Evolutionary conservation across 64 coral and sea anemone species (phyloP).

Genomic region (Montipora sp.): DNA sequence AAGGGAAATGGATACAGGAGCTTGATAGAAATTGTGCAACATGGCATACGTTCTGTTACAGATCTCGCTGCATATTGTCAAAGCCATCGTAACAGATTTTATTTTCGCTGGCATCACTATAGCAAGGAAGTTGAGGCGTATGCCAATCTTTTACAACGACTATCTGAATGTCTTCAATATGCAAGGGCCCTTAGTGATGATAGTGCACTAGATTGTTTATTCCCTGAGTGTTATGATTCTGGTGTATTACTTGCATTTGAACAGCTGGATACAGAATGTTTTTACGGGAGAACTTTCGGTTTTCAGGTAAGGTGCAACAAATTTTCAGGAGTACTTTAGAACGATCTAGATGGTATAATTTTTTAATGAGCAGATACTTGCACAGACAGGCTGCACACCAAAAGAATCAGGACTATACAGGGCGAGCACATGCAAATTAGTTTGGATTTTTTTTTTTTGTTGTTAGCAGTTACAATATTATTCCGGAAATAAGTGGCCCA

Average conservation of each 20-base stretch:
- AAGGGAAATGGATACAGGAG: slow-evolving; percentile 96
- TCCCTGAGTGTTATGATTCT: slow-evolving; percentile 84
- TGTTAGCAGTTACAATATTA: too few relatives aligned
- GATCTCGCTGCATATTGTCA: slow-evolving; percentile 80
- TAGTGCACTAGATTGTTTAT: slow-evolving; percentile 64
- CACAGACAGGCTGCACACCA: too few relatives aligned
- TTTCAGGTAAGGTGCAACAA: slow-evolving; percentile 80
- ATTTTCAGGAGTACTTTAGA: too few relatives aligned
- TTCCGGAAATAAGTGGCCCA: too few relatives aligned
- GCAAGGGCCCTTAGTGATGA: slow-evolving; percentile 66
- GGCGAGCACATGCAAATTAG: too few relatives aligned
- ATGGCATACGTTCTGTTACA: slow-evolving; percentile 81
- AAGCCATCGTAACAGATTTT: slow-evolving; percentile 85
- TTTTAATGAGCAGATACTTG: too few relatives aligned
- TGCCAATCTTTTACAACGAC: slow-evolving; percentile 73
- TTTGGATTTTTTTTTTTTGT: too few relatives aligned
- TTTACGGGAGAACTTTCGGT: slow-evolving; percentile 91
- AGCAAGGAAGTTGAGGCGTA: slow-evolving; percentile 86
- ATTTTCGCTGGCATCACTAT: slow-evolving; percentile 96
- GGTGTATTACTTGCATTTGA: slow-evolving; percentile 81
- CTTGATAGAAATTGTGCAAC: slow-evolving; percentile 74
- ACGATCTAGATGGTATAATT: too few relatives aligned
- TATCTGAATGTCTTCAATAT: slow-evolving; percentile 76
- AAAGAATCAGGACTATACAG: too few relatives aligned
- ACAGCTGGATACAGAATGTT: slow-evolving; percentile 92